Evolutionary conservation across 2,797 vertebrate species (phyloP), one percentile per base, ranked within the genome.

Genomic region (Prionace glauca): DNA sequence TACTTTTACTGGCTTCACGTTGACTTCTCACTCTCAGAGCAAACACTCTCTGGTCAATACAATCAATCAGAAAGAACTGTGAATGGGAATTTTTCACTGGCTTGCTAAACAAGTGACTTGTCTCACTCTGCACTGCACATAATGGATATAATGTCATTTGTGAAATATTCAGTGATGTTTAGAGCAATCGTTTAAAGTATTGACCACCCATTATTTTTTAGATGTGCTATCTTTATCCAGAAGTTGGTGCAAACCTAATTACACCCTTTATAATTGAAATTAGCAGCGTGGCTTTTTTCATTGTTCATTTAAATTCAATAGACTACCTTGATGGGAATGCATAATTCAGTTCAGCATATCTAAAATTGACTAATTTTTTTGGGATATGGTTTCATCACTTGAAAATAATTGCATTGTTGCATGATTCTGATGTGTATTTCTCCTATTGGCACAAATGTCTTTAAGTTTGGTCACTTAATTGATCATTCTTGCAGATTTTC

Each of bases 221-320:
- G 97, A 96, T 96, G 96, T 97, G 96, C 97, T 97, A 97, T 97
- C 97, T 97, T 97, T 97, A 97, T 95, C 88, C 96, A 96, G 96
- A 97, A 97, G 97, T 86, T 95, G 96, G 97, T 97, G 96, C 97
- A 98, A 97, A 97, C 97, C 97, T 98, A 98, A 98, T 98, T 98
- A 98, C 96, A 98, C 97, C 96, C 96, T 96, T 97, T 97, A 96
- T 96, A 97, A 97, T 97, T 97, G 97, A 97, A 95, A 96, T 95
- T 96, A 97, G 96, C 96, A 96, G 96, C 97, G 96, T 96, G 95
- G 96, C 96, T 97, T 97, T 97, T 97, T 26, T 97, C 97, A 1
- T 97, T 96, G 96, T 96, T 60, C 56, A 62, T 1, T 16, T 96
- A 96, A 96, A 95, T 96, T 97, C 96, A 96, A 96, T 96, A 96